Conservation (phyloP, 2,888 invertebrate species). For the Tuberolachnus salignus region DNA sequence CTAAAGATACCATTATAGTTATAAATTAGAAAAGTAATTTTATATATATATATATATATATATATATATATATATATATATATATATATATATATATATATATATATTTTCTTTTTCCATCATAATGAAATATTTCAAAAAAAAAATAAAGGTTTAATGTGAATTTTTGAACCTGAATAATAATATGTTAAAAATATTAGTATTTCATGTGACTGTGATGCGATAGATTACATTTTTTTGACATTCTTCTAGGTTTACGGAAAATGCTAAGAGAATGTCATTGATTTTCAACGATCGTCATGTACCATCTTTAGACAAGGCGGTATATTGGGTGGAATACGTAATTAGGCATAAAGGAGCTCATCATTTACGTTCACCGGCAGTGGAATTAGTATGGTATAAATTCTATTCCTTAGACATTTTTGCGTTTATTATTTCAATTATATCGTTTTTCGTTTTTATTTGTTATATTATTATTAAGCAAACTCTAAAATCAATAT, state of each 20-base stretch:
- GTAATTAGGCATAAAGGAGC: conserved; percentile 41
- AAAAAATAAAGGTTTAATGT: too few species aligned
- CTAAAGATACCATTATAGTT: too few species aligned
- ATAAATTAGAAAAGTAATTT: too few species aligned
- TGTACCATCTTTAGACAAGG: conserved; percentile 16
- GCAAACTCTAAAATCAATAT: not conserved
- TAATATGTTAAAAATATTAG: too few species aligned
- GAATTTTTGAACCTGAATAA: too few species aligned
- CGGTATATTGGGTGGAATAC: conserved; percentile 44
- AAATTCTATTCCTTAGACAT: conserved; percentile 36
- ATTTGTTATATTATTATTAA: not conserved
- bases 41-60: too few species aligned
- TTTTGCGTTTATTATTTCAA: not conserved
- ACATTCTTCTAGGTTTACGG: conserved; percentile 7
- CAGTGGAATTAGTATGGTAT: conserved; percentile 33
- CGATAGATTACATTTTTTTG: not conserved
- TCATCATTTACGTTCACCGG: conserved; percentile 31
- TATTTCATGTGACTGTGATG: too few species aligned
- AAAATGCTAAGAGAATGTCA: conserved; percentile 17
- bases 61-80: too few species aligned
- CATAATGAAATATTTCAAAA: too few species aligned
- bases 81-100: too few species aligned
- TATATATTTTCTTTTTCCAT: too few species aligned
- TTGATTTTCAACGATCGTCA: conserved; percentile 25
- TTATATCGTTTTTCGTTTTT: not conserved